phyloP scores from a whole-genome alignment of 23 tunicate species.

The Botrylloides violaceus region DNA sequence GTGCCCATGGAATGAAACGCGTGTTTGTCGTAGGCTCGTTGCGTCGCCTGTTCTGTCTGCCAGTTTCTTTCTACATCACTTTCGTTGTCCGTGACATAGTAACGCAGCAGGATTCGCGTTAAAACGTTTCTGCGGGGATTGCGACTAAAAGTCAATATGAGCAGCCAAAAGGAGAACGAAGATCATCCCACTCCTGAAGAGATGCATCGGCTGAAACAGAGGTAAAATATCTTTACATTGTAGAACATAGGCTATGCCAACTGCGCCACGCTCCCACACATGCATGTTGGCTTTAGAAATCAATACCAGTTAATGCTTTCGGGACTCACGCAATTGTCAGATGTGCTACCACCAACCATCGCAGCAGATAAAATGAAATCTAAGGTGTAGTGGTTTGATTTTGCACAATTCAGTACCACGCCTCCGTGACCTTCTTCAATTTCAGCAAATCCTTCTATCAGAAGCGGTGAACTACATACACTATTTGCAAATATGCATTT shows the following conservation, averaged over 20 bases:
- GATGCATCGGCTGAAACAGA: neutral
- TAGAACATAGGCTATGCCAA: no score
- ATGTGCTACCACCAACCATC: neutral
- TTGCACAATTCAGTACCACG: neutral
- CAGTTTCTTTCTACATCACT: no score
- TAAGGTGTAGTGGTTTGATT: neutral
- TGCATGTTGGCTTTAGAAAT: neutral
- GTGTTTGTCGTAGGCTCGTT: no score
- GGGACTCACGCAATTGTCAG: neutral
- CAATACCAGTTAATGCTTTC: conserved; percentile 8
- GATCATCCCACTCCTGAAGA: neutral
- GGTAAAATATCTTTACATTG: neutral
- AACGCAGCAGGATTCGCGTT: no score
- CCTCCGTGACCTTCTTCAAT: conserved; percentile 6
- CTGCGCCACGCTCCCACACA: no score
- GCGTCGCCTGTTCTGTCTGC: no score
- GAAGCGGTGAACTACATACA: conserved; percentile 21
- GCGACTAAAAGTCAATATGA: no score
- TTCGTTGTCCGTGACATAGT: no score
- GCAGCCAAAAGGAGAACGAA: no score
- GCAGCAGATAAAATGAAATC: neutral
- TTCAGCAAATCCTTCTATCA: conserved; percentile 14
- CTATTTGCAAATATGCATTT: conserved; percentile 5
- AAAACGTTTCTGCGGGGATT: no score
- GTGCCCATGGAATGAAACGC: no score